Conservation (phyloP, 23 tunicate genomes). For the Ciona savignyi region DNA sequence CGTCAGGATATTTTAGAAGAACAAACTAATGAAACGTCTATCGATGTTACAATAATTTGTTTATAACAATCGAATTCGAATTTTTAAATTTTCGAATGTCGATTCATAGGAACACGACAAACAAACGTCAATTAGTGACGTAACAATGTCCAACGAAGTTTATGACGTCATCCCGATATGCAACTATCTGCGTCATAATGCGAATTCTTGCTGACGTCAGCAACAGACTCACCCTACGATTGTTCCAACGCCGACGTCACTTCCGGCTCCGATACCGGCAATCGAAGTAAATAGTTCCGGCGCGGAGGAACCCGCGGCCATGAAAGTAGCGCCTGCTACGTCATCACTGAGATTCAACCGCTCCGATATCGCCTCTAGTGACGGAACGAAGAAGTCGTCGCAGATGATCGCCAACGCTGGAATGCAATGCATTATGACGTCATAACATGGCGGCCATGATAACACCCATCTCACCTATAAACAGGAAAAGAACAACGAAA, state of each 20-base stretch:
- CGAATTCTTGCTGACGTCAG: too few relatives aligned
- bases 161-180: too few relatives aligned
- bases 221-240: constrained; percentile 75
- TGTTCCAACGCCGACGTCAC: constrained; percentile 97
- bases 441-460: too few relatives aligned
- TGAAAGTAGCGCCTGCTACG: constrained; percentile 97
- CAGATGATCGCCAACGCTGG: constrained; percentile 81
- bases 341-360: constrained; percentile 82
- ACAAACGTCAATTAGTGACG: too few relatives aligned
- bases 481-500: constrained; percentile 57
- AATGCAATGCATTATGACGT: not conserved
- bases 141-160: too few relatives aligned
- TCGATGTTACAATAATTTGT: too few relatives aligned
- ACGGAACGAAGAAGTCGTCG: constrained; percentile 94
- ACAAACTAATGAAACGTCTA: too few relatives aligned
- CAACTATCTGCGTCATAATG: too few relatives aligned
- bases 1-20: too few relatives aligned
- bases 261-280: constrained; percentile 85
- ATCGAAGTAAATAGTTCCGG: constrained; percentile 91
- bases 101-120: too few relatives aligned
- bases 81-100: too few relatives aligned
- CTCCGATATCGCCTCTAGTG: constrained; percentile 90
- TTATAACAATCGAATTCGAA: too few relatives aligned
- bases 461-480: constrained; percentile 45
- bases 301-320: constrained; percentile 98